Evolutionary conservation across 2,113 vertebrate genomes (phyloP).

Genomic region (Petromus typicus): DNA sequence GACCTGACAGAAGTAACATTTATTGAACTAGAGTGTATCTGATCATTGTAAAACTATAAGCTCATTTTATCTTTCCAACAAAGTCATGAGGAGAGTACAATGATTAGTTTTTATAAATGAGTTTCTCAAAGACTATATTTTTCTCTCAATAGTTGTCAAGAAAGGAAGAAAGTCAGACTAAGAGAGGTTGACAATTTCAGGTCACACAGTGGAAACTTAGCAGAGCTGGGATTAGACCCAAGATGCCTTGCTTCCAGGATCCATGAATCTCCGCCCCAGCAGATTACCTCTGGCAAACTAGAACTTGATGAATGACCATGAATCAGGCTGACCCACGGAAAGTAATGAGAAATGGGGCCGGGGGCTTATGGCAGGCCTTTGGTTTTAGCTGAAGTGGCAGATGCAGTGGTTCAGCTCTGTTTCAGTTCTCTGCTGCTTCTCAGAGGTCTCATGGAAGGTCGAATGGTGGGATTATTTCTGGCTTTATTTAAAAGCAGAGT

Average conservation of each 20-base stretch:
- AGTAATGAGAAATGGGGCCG: neutral
- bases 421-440: slow-evolving; percentile 15
- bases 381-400: neutral
- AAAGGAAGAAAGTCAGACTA: slow-evolving; percentile 1
- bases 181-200: neutral
- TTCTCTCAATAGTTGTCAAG: slow-evolving; percentile 16
- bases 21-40: neutral
- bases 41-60: slow-evolving; percentile 8
- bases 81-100: neutral
- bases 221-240: neutral
- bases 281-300: neutral
- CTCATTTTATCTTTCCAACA: slow-evolving; percentile 30
- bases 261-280: neutral
- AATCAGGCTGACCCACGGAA: neutral
- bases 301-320: neutral
- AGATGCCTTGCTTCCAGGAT: neutral
- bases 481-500: slow-evolving; percentile 7
- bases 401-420: neutral
- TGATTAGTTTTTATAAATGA: slow-evolving; percentile 30
- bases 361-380: neutral
- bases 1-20: slow-evolving; percentile 9
- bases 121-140: neutral
- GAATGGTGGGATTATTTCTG: neutral
- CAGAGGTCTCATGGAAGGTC: neutral
- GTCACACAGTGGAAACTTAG: neutral